A percentile compares a stretch with the other conserved stretches of the same genome.
Conservation (phyloP, 2,797 vertebrate genomes). For the Pagetopsis macropterus region DNA sequence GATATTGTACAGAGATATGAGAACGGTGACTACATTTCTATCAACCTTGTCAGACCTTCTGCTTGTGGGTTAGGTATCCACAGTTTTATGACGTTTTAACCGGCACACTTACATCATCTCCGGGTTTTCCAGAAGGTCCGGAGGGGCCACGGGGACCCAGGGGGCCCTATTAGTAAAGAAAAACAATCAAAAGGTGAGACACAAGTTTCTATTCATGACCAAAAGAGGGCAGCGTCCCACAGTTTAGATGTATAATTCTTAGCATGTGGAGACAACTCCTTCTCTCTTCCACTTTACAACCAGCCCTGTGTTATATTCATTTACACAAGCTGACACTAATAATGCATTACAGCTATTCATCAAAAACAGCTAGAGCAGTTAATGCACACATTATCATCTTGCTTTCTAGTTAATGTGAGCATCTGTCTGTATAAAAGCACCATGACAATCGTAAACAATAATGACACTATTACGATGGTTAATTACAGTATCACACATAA, state of each 20-base stretch:
- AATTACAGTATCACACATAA: not conserved
- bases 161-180: conserved; percentile 81
- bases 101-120: conserved; percentile 91
- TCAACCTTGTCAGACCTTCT: not conserved
- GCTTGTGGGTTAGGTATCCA: not conserved
- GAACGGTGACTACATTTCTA: not conserved
- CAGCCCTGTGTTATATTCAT: conserved; percentile 5
- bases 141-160: conserved; percentile 94
- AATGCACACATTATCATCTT: not conserved
- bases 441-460: conserved; percentile 1
- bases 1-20: not conserved
- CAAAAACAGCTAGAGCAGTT: not conserved
- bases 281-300: conserved; percentile 1
- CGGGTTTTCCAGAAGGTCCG: conserved; percentile 92
- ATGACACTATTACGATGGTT: not conserved
- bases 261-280: conserved; percentile 9
- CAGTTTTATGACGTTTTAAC: not conserved
- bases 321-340: not conserved
- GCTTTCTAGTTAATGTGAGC: not conserved
- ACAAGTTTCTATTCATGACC: conserved; percentile 22
- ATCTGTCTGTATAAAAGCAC: not conserved
- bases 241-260: conserved; percentile 9
- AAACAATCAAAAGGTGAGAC: conserved; percentile 51
- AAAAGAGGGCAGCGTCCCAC: conserved; percentile 42
- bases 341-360: conserved; percentile 16